phyloP scores from a whole-genome alignment of 2,888 invertebrate species.

The Noctua janthina region DNA sequence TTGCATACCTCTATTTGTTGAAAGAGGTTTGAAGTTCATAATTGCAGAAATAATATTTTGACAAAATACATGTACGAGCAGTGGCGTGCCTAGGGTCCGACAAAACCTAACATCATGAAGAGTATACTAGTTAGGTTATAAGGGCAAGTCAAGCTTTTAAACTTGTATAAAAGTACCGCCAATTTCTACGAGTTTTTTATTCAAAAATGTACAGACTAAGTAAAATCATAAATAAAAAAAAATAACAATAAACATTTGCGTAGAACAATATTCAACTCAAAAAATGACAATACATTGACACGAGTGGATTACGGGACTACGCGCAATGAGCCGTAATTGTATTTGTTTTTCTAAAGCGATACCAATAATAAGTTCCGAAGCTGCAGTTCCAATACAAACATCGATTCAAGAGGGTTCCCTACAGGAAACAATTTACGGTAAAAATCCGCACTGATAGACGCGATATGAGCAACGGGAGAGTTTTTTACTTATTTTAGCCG shows the following conservation, averaged over 20 bases:
- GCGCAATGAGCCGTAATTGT: constrained; percentile 76
- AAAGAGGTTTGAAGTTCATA: not conserved
- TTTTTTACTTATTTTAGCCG: constrained; percentile 82
- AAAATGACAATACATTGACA: constrained; percentile 71
- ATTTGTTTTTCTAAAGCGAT: constrained; percentile 80
- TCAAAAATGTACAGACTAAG: not conserved
- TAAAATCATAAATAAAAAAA: constrained; percentile 7
- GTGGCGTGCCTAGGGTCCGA: no score
- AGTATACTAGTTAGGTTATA: no score
- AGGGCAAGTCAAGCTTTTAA: no score
- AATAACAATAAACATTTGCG: constrained; percentile 9
- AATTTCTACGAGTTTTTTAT: not conserved
- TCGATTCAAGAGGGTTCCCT: constrained; percentile 81
- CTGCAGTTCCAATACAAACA: constrained; percentile 82
- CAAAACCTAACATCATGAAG: no score
- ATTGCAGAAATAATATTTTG: not conserved
- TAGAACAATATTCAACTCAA: constrained; percentile 24
- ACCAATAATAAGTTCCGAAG: constrained; percentile 82
- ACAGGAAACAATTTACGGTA: constrained; percentile 86
- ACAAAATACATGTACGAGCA: not conserved
- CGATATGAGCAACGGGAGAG: constrained; percentile 87
- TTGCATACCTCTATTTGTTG: not conserved
- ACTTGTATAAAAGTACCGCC: no score
- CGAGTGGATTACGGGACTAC: constrained; percentile 73
- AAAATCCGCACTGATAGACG: constrained; percentile 85